Percentiles rank a stretch among this genome's conserved stretches.
phyloP scores from a whole-genome alignment of 2,113 vertebrate species.

The Nothocercus julius region DNA sequence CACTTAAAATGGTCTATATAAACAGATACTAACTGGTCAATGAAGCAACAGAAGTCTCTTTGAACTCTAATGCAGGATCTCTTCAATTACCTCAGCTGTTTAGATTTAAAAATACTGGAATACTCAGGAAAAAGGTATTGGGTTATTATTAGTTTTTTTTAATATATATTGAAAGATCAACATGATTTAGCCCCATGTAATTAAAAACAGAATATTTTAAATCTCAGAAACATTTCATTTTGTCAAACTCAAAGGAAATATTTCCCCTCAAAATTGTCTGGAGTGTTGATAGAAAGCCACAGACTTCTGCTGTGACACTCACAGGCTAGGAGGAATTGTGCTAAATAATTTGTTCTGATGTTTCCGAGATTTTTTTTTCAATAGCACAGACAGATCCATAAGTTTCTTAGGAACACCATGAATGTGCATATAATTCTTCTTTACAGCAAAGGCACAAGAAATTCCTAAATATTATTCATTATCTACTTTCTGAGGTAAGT shows the following conservation, averaged over 20 bases:
- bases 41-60: not conserved
- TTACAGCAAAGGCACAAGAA: not conserved
- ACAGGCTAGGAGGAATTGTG: not conserved
- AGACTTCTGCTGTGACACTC: not conserved
- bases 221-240: not conserved
- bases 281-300: not conserved
- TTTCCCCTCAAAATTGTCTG: not conserved
- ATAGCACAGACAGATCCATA: not conserved
- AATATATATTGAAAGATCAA: not conserved
- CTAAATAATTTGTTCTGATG: not conserved
- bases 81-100: not conserved
- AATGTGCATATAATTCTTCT: not conserved
- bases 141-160: not conserved
- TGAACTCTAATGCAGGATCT: not conserved
- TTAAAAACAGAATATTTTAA: not conserved
- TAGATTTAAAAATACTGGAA: not conserved
- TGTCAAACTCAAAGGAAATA: not conserved
- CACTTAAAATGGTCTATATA: too few relatives aligned
- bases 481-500: not conserved
- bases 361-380: not conserved
- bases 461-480: not conserved
- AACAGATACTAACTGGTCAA: not conserved
- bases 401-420: not conserved
- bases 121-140: not conserved
- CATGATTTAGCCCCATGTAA: not conserved